These are phyloP conservation scores for Chamaedrilus cognettii DNA, from an alignment of 2,888 invertebrate genomes.

Conservation along the genomic window DNA sequence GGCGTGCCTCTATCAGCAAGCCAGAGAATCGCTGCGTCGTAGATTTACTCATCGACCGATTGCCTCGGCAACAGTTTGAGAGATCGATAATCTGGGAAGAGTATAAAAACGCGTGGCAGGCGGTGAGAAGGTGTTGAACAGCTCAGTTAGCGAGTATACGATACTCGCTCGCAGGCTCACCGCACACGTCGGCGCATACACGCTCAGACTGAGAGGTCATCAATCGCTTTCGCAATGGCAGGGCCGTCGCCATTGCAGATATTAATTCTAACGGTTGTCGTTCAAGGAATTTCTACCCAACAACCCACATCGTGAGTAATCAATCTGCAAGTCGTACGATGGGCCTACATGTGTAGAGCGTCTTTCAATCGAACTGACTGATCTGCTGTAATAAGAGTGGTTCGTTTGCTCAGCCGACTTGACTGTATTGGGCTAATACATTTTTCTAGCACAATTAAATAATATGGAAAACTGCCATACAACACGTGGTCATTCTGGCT, in stretches of 20 bases:
- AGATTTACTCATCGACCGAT: background rate
- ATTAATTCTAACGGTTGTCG: constrained; percentile 12
- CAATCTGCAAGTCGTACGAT: no score
- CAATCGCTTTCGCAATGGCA: constrained; percentile 12
- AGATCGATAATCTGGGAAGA: background rate
- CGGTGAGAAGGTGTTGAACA: background rate
- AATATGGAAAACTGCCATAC: no score
- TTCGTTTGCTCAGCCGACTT: no score
- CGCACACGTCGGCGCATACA: background rate
- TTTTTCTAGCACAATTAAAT: no score
- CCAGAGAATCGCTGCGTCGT: no score
- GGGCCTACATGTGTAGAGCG: no score
- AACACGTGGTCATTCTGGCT: no score
- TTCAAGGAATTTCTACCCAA: constrained; percentile 18
- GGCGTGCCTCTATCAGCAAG: background rate
- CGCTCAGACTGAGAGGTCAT: background rate
- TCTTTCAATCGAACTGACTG: no score
- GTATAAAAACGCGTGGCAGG: background rate
- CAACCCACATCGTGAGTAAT: constrained; percentile 7
- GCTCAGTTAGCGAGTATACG: background rate
- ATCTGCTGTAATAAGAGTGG: background rate
- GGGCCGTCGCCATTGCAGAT: constrained; percentile 22
- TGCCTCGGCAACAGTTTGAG: background rate
- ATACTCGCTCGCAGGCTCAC: background rate
- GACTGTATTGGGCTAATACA: no score